Conservation (phyloP, 1,140 invertebrate genomes). For the Vanessa tameamea region DNA sequence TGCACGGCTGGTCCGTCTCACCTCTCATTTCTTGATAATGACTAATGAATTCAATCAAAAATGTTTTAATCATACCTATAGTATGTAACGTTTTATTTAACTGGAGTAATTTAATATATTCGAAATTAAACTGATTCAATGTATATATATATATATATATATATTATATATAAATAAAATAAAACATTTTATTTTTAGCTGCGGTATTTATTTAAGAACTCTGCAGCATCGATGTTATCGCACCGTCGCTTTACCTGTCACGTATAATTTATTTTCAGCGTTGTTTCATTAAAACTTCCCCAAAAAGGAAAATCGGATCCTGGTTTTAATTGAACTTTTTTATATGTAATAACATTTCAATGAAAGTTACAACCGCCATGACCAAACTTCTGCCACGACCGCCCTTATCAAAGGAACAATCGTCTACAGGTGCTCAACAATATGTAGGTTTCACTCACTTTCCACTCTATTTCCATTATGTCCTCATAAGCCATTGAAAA, state of each 20-base stretch:
- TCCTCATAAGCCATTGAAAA: no score
- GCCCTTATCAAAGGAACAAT: no score
- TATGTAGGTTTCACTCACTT: no score
- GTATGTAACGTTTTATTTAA: no score
- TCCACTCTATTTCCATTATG: no score
- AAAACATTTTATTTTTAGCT: neutral
- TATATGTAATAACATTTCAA: neutral
- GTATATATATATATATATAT: no score
- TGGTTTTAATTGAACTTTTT: neutral
- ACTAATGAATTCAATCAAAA: conserved; percentile 12
- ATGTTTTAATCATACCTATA: neutral
- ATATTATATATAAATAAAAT: no score
- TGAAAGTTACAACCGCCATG: no score
- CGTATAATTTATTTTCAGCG: neutral
- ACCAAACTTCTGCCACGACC: no score
- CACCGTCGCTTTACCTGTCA: neutral
- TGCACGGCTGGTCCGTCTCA: neutral
- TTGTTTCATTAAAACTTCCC: conserved; percentile 2
- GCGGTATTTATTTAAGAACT: neutral
- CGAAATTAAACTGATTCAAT: neutral
- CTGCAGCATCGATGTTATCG: neutral
- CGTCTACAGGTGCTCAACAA: no score
- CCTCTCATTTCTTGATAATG: neutral
- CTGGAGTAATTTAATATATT: no score
- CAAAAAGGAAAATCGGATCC: neutral